Base-by-base conservation (phyloP, 2,797 vertebrate species). In the Coccyzus lansbergi region DNA sequence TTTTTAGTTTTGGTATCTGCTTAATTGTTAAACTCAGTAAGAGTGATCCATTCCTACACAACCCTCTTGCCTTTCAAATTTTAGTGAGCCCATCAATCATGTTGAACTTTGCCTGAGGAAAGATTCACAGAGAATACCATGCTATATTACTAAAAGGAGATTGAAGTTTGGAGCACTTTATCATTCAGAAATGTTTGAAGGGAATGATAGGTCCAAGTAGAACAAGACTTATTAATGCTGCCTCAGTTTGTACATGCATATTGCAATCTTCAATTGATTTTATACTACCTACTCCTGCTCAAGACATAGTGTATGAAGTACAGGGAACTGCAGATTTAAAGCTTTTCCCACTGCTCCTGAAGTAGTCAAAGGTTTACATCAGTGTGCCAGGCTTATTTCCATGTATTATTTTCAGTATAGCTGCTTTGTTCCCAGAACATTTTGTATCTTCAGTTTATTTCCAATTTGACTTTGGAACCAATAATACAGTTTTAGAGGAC, bases 181-280 rank as follows among this genome's bases (percentile, higher is more conserved):
- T 97, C 91, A 95, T 96, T 93, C 68, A 94, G 77, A 94, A 96
- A 94, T 44, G 22, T 86, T 94, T 96, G 70, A 94, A 80, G 83
- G 58, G 68, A 96, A 44, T 11, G 86, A 17, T 83, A 92, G 58
- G 59, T 95, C 63, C 22, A 90, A 88, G 46, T 52, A 79, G 40
- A 95, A 44, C n/a, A 89, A 92, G 55, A 29, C 88, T 94, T 94
- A 92, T 95, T 96, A 95, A 94, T 86, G 49, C 49, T 63, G 10
- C 21, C 7, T 69, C 60, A 82, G 38, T 91, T 92, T 96, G 93
- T 53, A 81, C 44, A 72, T 59, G 62, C 60, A 64, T 80, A 62
- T 71, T 91, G 24, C 70, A 94, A 5, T 56, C 55, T 88, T 96
- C 77, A 65, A 34, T 74, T 77, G 86, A 22, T 96, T 95, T 93